Conservation (phyloP, 2,797 vertebrate species). For the Bovichtus variegatus region DNA sequence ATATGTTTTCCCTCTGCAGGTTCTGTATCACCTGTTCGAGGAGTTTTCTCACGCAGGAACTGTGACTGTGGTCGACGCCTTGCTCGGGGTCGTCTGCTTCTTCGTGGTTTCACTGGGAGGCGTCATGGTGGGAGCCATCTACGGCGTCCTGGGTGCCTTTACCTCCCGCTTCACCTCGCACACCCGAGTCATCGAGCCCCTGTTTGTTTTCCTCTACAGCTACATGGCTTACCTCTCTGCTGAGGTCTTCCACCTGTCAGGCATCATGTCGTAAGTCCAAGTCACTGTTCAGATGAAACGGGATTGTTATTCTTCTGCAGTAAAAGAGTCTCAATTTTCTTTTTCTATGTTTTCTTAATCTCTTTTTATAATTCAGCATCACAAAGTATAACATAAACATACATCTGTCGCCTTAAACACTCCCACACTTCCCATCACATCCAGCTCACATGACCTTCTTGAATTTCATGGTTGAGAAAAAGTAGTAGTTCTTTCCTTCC, state of each 20-base stretch:
- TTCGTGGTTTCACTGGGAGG: conserved; percentile 94
- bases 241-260: conserved; percentile 96
- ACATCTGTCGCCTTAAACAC: too few species aligned
- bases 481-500: conserved; percentile 64
- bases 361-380: too few species aligned
- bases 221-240: conserved; percentile 98
- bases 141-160: conserved; percentile 93
- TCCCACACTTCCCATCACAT: too few species aligned
- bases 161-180: conserved; percentile 96
- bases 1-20: conserved; percentile 80
- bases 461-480: too few species aligned
- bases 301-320: not conserved
- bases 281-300: too few species aligned
- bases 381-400: too few species aligned
- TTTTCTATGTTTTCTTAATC: too few species aligned
- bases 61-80: conserved; percentile 87
- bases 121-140: conserved; percentile 91
- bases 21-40: conserved; percentile 96
- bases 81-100: conserved; percentile 94
- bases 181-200: conserved; percentile 97
- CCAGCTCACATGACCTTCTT: too few species aligned
- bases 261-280: conserved; percentile 93
- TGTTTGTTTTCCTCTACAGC: conserved; percentile 99
- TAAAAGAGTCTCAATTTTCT: too few species aligned
- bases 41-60: conserved; percentile 88